A percentile compares a stretch with the other conserved stretches of the same genome.
Evolutionary conservation across 2,888 invertebrate genomes (phyloP).

Genomic region (Ethmia dodecea): DNA sequence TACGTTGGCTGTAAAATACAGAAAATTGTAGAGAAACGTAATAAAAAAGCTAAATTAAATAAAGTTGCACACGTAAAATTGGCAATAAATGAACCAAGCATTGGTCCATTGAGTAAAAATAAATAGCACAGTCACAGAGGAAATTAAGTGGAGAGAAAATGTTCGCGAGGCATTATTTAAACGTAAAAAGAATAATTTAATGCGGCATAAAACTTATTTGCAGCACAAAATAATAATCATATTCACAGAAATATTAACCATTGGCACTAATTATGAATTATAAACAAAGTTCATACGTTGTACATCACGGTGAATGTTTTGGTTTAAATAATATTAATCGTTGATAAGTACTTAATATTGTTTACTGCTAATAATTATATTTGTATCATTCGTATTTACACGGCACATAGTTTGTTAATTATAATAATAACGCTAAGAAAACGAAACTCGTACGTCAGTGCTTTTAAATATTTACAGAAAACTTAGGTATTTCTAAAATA

Average conservation of each 20-base stretch:
- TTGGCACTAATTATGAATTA: conserved; percentile 56
- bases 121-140: too few relatives aligned
- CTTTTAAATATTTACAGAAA: conserved; percentile 61
- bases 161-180: conserved; percentile 1
- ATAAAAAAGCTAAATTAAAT: too few relatives aligned
- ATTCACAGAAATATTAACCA: conserved; percentile 28
- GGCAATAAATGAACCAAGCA: too few relatives aligned
- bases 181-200: neutral
- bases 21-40: too few relatives aligned
- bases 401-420: conserved; percentile 64
- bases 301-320: conserved; percentile 71
- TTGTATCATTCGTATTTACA: conserved; percentile 69
- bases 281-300: conserved; percentile 50
- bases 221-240: conserved; percentile 27
- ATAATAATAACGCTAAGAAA: conserved; percentile 45
- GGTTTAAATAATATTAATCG: conserved; percentile 41
- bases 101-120: too few relatives aligned
- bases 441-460: conserved; percentile 49
- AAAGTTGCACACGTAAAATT: too few relatives aligned
- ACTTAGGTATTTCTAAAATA: conserved; percentile 50
- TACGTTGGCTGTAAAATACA: too few relatives aligned
- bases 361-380: conserved; percentile 30
- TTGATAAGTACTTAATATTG: conserved; percentile 28
- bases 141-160: neutral
- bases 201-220: neutral